phyloP scores from a whole-genome alignment of 2,797 vertebrate species.

The Cynopterus sphinx region DNA sequence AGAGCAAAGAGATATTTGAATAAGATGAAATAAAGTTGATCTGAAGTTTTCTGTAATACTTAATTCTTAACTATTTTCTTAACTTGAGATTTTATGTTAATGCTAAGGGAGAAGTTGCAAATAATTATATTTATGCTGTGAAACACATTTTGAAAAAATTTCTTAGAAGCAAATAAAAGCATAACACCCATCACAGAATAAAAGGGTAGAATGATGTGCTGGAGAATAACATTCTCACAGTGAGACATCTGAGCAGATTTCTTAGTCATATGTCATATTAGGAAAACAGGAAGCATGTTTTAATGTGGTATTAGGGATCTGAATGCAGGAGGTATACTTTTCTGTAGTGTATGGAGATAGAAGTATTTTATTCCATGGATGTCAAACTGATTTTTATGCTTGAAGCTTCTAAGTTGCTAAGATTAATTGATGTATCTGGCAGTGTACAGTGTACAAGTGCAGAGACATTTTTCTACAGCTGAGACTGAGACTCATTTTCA shows the following conservation, averaged over 20 bases:
- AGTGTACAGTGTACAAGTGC: neutral
- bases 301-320: neutral
- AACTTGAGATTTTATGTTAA: neutral
- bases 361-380: neutral
- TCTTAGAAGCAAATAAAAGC: conserved; percentile 43
- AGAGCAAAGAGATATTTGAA: neutral
- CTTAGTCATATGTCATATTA: neutral
- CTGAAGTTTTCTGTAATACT: too few relatives aligned
- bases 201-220: neutral
- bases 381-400: neutral
- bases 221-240: neutral
- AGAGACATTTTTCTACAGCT: neutral
- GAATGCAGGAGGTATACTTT: neutral
- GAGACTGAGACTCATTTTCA: neutral
- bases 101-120: neutral
- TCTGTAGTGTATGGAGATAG: neutral
- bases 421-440: neutral
- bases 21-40: neutral
- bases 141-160: neutral
- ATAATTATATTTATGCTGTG: neutral
- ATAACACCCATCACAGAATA: neutral
- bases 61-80: neutral
- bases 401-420: neutral
- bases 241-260: neutral
- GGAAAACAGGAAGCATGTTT: neutral